Evolutionary conservation across 2,113 vertebrate genomes (phyloP).

Genomic region (Gallinago jamesoni): DNA sequence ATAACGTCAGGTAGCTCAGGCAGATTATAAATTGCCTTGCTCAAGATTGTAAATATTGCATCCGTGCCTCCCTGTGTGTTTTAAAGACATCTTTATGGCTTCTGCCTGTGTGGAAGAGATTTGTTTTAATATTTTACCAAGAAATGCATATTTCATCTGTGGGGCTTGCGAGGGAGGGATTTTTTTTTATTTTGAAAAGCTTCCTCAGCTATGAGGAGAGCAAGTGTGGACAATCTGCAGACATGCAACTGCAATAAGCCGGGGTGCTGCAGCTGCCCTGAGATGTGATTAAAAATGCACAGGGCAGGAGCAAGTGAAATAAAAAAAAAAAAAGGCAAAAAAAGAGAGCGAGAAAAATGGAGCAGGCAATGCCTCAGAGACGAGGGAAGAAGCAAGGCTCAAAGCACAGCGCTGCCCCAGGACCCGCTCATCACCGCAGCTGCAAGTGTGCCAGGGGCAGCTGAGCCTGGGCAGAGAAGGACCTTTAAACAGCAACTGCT

Average conservation of each 20-base stretch:
- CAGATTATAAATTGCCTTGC: slow-evolving; percentile 22
- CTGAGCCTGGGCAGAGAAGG: background rate
- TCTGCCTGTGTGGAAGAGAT: background rate
- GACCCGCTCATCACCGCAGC: background rate
- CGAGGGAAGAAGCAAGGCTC: background rate
- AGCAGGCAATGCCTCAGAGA: background rate
- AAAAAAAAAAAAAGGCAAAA: background rate
- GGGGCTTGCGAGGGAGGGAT: background rate
- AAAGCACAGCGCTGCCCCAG: background rate
- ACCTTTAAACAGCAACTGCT: background rate
- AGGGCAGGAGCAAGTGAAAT: background rate
- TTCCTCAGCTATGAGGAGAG: background rate
- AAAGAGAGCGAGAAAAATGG: background rate
- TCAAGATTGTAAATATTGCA: slow-evolving; percentile 52
- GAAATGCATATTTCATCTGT: slow-evolving; percentile 3
- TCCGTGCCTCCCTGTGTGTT: background rate
- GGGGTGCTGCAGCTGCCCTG: background rate
- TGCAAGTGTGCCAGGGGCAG: background rate
- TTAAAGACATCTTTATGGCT: slow-evolving; percentile 22
- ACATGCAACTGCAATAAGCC: background rate
- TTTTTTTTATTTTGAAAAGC: background rate
- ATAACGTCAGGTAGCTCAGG: background rate
- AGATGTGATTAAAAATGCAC: background rate
- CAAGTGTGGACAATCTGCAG: background rate
- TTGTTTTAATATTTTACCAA: slow-evolving; percentile 48